Evolutionary conservation across 2,797 vertebrate genomes (phyloP).

Genomic region (Mormyrops boulengeri): DNA sequence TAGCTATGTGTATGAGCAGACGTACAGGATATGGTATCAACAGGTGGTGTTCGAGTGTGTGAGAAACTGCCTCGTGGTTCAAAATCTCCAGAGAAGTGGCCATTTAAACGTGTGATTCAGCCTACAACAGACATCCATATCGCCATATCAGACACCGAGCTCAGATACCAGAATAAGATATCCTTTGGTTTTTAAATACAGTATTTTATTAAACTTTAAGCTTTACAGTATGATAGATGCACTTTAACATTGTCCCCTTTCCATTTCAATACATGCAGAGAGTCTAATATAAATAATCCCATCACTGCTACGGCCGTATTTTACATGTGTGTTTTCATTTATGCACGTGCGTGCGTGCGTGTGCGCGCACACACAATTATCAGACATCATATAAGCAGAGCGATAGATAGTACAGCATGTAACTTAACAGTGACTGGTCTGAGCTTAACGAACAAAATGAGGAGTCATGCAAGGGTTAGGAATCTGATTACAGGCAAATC

Average conservation of each 20-base stretch:
- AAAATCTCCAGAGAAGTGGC: background rate
- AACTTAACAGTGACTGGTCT: slow-evolving; percentile 13
- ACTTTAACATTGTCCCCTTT: slow-evolving; percentile 23
- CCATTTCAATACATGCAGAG: slow-evolving; percentile 56
- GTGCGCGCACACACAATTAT: background rate
- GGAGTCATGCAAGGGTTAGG: background rate
- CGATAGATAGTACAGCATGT: slow-evolving; percentile 47
- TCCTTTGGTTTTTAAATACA: background rate
- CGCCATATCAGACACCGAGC: background rate
- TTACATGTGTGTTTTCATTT: slow-evolving; percentile 14
- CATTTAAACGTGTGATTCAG: background rate
- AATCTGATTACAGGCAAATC: background rate
- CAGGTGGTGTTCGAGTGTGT: background rate
- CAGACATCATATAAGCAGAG: slow-evolving; percentile 30
- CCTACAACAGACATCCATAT: background rate
- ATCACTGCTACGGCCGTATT: background rate
- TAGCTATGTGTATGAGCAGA: background rate
- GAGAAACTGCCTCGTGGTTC: background rate
- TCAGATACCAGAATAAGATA: background rate
- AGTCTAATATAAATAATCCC: slow-evolving; percentile 44
- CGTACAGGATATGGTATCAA: background rate
- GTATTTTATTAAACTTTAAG: background rate
- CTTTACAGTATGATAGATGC: background rate
- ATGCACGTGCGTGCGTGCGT: background rate
- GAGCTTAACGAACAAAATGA: slow-evolving; percentile 10